Percentiles rank a stretch among this genome's conserved stretches.
phyloP scores from a whole-genome alignment of 2,797 vertebrate genomes.

The Zenarchopterus dispar region DNA sequence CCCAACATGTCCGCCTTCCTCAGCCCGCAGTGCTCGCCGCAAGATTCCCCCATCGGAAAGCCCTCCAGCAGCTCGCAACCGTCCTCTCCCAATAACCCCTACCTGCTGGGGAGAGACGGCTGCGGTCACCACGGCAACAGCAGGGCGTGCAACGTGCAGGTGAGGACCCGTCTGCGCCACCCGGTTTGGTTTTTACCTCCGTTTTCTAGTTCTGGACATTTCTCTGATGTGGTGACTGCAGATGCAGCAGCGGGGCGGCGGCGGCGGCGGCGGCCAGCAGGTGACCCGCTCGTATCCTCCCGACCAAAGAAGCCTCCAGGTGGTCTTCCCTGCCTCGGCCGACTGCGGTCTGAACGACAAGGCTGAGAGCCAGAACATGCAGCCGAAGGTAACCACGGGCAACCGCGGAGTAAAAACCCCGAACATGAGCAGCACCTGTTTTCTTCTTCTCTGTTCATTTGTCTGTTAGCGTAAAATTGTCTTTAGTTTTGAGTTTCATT shows the following conservation, averaged over 20 bases:
- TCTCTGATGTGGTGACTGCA: slow-evolving; percentile 20
- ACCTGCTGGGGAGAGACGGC: slow-evolving; percentile 85
- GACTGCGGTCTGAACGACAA: slow-evolving; percentile 76
- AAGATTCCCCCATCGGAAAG: slow-evolving; percentile 88
- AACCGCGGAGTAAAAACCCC: neutral
- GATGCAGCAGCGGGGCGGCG: slow-evolving; percentile 75
- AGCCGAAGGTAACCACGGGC: slow-evolving; percentile 72
- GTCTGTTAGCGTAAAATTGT: slow-evolving; percentile 43
- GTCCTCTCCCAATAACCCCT: slow-evolving; percentile 89
- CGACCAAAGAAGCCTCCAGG: slow-evolving; percentile 78
- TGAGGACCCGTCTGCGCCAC: slow-evolving; percentile 51
- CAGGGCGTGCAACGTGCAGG: slow-evolving; percentile 85
- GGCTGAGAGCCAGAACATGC: slow-evolving; percentile 75
- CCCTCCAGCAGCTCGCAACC: slow-evolving; percentile 89
- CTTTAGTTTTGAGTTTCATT: slow-evolving; percentile 35
- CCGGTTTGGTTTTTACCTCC: too few species aligned
- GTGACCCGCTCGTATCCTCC: slow-evolving; percentile 73
- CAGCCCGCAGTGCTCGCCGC: slow-evolving; percentile 94
- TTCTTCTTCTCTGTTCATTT: slow-evolving; percentile 60
- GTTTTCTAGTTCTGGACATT: neutral
- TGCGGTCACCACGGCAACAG: slow-evolving; percentile 72
- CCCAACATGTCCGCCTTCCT: slow-evolving; percentile 89
- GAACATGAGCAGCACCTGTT: slow-evolving; percentile 15
- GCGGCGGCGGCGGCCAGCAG: slow-evolving; percentile 57
- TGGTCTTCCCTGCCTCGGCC: slow-evolving; percentile 71